These are phyloP conservation scores for Limnodromus scolopaceus DNA, from an alignment of 2,797 vertebrate genomes.

Conservation along the genomic window DNA sequence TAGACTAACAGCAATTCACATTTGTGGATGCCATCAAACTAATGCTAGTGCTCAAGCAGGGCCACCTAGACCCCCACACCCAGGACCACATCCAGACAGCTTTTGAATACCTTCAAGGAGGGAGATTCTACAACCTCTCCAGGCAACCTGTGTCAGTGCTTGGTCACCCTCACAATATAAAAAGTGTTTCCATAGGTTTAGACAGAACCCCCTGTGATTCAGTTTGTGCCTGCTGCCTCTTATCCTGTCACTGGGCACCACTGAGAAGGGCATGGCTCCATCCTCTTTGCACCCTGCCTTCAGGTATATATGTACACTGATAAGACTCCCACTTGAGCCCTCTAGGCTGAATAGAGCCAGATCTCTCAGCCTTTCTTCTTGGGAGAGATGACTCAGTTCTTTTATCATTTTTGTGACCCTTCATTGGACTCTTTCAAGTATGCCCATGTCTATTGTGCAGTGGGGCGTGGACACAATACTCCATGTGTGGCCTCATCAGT, in stretches of 20 bases:
- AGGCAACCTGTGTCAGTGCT: background rate
- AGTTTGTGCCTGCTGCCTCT: background rate
- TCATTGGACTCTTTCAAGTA: background rate
- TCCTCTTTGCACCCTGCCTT: background rate
- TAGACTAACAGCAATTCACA: background rate
- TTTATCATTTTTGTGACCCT: background rate
- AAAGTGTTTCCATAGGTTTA: background rate
- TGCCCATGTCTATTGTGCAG: too few relatives aligned
- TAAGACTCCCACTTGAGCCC: background rate
- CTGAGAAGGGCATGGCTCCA: background rate
- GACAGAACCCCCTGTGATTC: background rate
- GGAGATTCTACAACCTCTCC: background rate
- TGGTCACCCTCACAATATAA: background rate
- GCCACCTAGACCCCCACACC: background rate
- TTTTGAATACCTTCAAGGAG: background rate
- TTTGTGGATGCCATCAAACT: background rate
- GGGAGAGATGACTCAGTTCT: background rate
- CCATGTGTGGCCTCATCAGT: background rate
- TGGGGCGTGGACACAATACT: background rate
- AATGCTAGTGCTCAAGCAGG: background rate
- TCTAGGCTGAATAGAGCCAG: background rate
- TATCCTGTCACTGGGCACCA: background rate
- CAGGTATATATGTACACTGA: background rate
- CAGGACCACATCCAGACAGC: background rate
- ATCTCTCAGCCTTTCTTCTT: background rate